Conservation (phyloP, 2,888 invertebrate species). For the Aphrophora alni region DNA sequence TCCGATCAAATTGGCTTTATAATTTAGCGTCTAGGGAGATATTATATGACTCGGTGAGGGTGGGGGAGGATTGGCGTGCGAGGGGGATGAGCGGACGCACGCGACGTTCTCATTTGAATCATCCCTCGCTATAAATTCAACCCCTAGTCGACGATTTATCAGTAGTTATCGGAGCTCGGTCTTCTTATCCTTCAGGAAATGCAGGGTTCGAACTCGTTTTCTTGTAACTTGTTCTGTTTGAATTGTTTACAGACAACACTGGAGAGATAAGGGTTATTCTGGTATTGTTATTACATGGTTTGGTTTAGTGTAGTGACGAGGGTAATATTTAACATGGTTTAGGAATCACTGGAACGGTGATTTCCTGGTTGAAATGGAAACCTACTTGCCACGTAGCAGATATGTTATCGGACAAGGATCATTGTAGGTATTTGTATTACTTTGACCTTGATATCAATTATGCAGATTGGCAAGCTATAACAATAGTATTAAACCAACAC, state of each 20-base stretch:
- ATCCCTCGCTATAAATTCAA: conserved; percentile 2
- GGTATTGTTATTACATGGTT: no score
- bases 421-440: no score
- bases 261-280: background rate
- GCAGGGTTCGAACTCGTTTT: background rate
- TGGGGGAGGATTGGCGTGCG: background rate
- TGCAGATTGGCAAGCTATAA: no score
- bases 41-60: background rate
- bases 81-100: conserved; percentile 6
- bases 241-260: background rate
- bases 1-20: conserved; percentile 2
- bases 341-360: no score
- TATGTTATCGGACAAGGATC: no score
- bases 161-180: background rate
- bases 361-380: no score
- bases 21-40: conserved; percentile 6
- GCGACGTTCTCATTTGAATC: conserved; percentile 9
- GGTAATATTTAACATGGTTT: no score
- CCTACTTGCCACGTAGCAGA: no score
- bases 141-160: background rate
- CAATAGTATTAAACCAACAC: no score
- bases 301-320: no score
- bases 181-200: conserved; percentile 5
- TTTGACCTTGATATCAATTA: no score
- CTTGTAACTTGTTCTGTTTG: background rate